Base-by-base conservation (phyloP, 2,888 invertebrate genomes). In the Plagodis dolabraria region DNA sequence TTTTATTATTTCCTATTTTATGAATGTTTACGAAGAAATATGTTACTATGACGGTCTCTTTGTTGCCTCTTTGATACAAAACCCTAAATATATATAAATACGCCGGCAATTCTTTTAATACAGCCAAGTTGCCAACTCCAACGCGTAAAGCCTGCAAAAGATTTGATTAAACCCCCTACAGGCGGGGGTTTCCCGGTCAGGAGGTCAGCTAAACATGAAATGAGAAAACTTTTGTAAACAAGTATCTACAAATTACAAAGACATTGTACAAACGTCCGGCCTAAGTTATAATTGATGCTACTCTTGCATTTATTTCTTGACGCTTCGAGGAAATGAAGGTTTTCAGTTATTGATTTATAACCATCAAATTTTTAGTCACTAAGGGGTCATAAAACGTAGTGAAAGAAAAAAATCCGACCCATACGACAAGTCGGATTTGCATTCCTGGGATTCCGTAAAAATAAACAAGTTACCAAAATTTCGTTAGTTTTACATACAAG, bases 211-310 rank as follows among this genome's bases (percentile, higher is more conserved):
- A 50, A 59, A 59, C 53, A 53, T 36, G 36, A 59, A 53, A 59
- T 59, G 59, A 53, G 59, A 59, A 59, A 59, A 59, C 53, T 59
- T 59, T 53, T 40, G n/a, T 47, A 22, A 44, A 57, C 46, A 57
- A 46, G 50, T 47, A 57, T 47, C 53, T 50, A 59, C 59, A 59
- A 58, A 58, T 58, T 53, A 49, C 49, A 42, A 36, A 42, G 42
- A 49, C 38, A 38, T 53, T 45, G 51, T 34, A 47, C 51, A 40
- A 36, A 58, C 42, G 40, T 57, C 52, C 48, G 45, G 51, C 43
- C 50, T 57, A 57, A 57, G 51, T 57, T 57, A 52, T 58, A 58
- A 58, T 58, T 58, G 57, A 52, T 52, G 52, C 57, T 36, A 47
- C 47, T 57, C 50, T 57, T 57, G 47, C 45, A 12, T 51, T 52